A percentile compares a stretch with the other conserved stretches of the same genome.
These are phyloP conservation scores for Calliopsis andreniformis DNA, from an alignment of 1,140 invertebrate genomes.

Conservation along the genomic window DNA sequence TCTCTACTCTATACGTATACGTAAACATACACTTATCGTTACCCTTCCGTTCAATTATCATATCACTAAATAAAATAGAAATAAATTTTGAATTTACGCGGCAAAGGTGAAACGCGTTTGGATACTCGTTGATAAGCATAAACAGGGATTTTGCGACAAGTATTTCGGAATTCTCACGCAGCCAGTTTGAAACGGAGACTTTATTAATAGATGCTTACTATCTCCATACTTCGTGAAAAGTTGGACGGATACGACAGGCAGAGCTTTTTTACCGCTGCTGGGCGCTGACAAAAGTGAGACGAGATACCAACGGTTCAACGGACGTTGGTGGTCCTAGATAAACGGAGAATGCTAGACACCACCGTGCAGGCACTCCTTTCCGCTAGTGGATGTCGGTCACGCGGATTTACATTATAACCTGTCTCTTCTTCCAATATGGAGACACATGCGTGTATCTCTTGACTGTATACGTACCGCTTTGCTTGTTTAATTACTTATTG, in stretches of 20 bases:
- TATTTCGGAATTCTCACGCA: slow-evolving; percentile 40
- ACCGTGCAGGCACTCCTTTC: slow-evolving; percentile 62
- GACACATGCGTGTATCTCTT: slow-evolving; percentile 20
- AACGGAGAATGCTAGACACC: slow-evolving; percentile 66
- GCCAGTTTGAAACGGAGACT: slow-evolving; percentile 40
- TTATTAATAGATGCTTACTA: slow-evolving; percentile 48
- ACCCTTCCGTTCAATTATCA: not conserved
- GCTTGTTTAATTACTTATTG: not conserved
- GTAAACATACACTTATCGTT: too few relatives aligned
- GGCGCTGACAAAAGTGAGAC: slow-evolving; percentile 37
- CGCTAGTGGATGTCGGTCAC: slow-evolving; percentile 71
- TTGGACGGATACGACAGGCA: slow-evolving; percentile 33
- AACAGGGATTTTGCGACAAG: slow-evolving; percentile 5
- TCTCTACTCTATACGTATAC: too few relatives aligned
- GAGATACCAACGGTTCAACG: slow-evolving; percentile 69
- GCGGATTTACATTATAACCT: slow-evolving; percentile 76
- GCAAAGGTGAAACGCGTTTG: not conserved
- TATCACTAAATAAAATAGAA: not conserved
- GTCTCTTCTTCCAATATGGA: slow-evolving; percentile 62
- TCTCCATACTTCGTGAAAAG: slow-evolving; percentile 25
- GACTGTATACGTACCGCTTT: not conserved
- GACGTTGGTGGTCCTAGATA: slow-evolving; percentile 68
- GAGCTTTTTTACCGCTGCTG: not conserved
- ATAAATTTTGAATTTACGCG: not conserved
- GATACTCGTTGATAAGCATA: too few relatives aligned